These are phyloP conservation scores for Papilio xuthus DNA, from an alignment of 1,140 invertebrate genomes.

Conservation along the genomic window DNA sequence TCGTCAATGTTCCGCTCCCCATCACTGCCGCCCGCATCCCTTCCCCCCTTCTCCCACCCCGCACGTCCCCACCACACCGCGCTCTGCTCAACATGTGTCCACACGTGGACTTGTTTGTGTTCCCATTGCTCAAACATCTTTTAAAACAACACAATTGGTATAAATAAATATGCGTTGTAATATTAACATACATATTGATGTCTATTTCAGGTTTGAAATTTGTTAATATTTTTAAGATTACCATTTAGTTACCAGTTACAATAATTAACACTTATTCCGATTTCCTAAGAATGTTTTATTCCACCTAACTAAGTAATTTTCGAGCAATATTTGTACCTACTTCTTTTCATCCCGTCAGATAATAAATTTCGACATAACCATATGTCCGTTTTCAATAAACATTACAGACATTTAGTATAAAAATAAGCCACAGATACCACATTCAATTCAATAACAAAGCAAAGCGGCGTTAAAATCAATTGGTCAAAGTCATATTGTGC, in stretches of 20 bases:
- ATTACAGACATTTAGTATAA: conserved; percentile 17
- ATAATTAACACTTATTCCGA: no score
- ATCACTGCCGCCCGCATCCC: conserved; percentile 37
- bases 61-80: conserved; percentile 63
- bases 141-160: conserved; percentile 41
- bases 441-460: conserved; percentile 49
- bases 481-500: conserved; percentile 72
- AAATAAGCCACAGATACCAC: conserved; percentile 15
- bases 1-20: conserved; percentile 52
- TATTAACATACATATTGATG: background rate
- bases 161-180: conserved; percentile 51
- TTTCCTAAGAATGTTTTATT: no score
- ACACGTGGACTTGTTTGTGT: conserved; percentile 76
- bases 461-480: conserved; percentile 73
- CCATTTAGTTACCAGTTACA: background rate
- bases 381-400: conserved; percentile 20
- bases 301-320: no score
- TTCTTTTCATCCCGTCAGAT: background rate
- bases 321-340: background rate
- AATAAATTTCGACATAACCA: background rate
- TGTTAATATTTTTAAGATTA: background rate
- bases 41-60: conserved; percentile 35
- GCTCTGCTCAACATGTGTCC: conserved; percentile 67
- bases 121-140: conserved; percentile 68
- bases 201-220: background rate